Evolutionary conservation across 2,113 vertebrate genomes (phyloP).

Genomic region (Hyperoodon ampullatus): DNA sequence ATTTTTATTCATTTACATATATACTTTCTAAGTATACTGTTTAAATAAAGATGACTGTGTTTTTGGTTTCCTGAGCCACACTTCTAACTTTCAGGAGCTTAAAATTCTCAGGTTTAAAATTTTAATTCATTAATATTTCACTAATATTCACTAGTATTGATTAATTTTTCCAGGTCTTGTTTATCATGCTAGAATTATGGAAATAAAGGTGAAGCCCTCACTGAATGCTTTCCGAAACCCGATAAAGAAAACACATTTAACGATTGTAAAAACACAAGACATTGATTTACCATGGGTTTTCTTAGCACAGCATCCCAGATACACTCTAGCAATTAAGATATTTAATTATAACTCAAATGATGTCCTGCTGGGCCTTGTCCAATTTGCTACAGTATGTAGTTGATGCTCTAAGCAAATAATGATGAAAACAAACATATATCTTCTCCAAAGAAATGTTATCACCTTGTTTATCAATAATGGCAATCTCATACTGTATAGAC

Average conservation of each 20-base stretch:
- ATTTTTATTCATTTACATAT: not conserved
- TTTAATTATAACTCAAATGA: constrained; percentile 5
- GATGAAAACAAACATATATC: not conserved
- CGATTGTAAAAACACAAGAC: not conserved
- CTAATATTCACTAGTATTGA: not conserved
- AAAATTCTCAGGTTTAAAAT: not conserved
- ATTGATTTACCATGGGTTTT: not conserved
- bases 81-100: not conserved
- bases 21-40: not conserved
- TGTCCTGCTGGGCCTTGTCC: not conserved
- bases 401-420: not conserved
- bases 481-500: not conserved
- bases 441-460: not conserved
- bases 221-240: constrained; percentile 2
- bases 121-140: constrained; percentile 15
- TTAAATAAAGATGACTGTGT: not conserved
- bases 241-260: not conserved
- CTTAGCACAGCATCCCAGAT: not conserved
- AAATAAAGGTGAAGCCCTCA: not conserved
- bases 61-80: not conserved
- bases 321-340: constrained; percentile 15
- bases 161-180: not conserved
- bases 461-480: not conserved
- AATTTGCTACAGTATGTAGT: not conserved
- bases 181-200: not conserved